These are phyloP conservation scores for Alouatta caraya DNA, from an alignment of 2,797 vertebrate genomes.

Conservation along the genomic window DNA sequence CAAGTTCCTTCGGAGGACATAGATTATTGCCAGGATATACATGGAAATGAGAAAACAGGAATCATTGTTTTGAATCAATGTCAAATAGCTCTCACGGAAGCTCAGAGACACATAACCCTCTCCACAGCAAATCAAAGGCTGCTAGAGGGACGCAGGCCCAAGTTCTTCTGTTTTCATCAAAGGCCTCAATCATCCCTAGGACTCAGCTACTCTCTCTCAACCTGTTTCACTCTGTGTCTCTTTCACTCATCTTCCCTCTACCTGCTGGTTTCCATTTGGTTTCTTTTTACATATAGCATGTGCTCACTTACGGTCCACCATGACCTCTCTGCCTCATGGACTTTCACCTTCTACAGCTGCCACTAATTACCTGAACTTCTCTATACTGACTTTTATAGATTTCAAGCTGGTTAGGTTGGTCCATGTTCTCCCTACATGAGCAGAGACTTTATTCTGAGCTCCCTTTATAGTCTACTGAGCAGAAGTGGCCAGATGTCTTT, in stretches of 20 bases:
- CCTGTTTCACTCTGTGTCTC: neutral
- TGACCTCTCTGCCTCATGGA: neutral
- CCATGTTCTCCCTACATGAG: neutral
- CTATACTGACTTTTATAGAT: neutral
- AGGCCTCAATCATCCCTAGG: neutral
- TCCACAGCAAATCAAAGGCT: neutral
- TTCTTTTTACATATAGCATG: neutral
- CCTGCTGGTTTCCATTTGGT: neutral
- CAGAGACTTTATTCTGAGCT: neutral
- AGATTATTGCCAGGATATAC: neutral
- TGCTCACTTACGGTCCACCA: neutral
- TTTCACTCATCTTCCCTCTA: neutral
- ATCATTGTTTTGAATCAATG: neutral
- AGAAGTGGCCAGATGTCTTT: neutral
- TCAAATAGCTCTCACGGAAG: neutral
- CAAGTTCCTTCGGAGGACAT: neutral
- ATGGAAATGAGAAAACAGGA: neutral
- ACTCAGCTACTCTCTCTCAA: neutral
- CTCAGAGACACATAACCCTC: neutral
- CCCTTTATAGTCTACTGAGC: neutral
- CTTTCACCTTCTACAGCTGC: neutral
- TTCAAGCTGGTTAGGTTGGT: neutral
- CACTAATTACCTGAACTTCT: neutral
- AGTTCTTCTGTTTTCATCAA: neutral
- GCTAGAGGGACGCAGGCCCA: neutral